Evolutionary conservation across 2,113 vertebrate species (phyloP).

Genomic region (Cardinalis cardinalis): DNA sequence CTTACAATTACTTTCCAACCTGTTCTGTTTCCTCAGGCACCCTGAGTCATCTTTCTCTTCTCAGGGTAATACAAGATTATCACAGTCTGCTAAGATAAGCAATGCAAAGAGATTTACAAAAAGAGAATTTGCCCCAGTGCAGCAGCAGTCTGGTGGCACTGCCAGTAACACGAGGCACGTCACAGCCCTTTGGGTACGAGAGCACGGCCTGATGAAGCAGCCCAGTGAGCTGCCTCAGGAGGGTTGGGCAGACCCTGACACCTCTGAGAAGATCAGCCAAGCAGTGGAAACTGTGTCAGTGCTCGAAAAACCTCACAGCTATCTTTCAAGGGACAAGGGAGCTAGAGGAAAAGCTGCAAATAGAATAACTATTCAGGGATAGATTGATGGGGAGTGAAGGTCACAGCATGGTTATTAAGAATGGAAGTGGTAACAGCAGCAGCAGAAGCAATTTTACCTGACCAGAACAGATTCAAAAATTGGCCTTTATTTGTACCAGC

Average conservation of each 20-base stretch:
- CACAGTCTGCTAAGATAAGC: neutral
- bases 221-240: neutral
- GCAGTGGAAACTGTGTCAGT: neutral
- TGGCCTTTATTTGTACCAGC: conserved; percentile 8
- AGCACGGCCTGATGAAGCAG: fast-evolving
- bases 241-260: neutral
- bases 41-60: neutral
- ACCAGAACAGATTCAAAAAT: conserved; percentile 16
- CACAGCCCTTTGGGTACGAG: neutral
- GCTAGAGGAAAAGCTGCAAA: conserved; percentile 31
- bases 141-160: neutral
- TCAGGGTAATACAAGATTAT: neutral
- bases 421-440: conserved; percentile 18
- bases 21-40: neutral
- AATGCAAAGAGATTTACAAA: neutral
- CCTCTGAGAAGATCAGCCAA: neutral
- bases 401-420: conserved; percentile 30
- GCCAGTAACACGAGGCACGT: neutral
- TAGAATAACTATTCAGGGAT: conserved; percentile 29
- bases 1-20: neutral
- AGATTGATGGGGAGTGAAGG: conserved; percentile 35
- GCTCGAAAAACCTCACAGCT: conserved; percentile 1
- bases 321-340: conserved; percentile 22
- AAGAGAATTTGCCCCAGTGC: neutral
- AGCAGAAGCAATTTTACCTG: conserved; percentile 28